Percentiles rank a stretch among this genome's conserved stretches.
Evolutionary conservation across 2,113 vertebrate genomes (phyloP).

Genomic region (Tenrec ecaudatus): DNA sequence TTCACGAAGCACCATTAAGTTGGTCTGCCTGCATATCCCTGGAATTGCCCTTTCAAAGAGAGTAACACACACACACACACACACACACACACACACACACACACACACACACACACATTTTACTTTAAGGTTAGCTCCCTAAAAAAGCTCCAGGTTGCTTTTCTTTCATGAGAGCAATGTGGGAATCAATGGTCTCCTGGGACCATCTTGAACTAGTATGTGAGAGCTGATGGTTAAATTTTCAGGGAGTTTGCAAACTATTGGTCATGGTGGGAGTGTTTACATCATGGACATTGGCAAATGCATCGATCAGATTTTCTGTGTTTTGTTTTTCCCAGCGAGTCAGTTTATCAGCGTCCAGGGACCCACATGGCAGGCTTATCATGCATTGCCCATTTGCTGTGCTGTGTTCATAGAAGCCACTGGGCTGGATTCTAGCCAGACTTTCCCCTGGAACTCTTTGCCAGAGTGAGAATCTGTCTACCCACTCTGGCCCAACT

Average conservation of each 20-base stretch:
- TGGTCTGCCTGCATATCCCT: not conserved
- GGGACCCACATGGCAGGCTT: not conserved
- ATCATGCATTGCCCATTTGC: not conserved
- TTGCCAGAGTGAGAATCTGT: not conserved
- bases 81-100: too few species aligned
- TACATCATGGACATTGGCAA: not conserved
- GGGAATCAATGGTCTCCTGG: not conserved
- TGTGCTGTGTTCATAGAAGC: not conserved
- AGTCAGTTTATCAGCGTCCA: not conserved
- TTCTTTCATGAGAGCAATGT: not conserved
- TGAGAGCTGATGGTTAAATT: not conserved
- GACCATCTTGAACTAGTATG: not conserved
- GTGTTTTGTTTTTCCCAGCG: not conserved
- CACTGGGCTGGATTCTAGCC: not conserved
- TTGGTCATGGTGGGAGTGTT: not conserved
- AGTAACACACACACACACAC: too few species aligned
- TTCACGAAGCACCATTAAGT: not conserved
- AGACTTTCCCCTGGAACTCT: not conserved
- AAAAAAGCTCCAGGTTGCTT: too few species aligned
- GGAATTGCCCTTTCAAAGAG: not conserved
- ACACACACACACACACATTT: too few species aligned
- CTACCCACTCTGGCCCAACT: not conserved
- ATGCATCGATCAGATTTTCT: not conserved
- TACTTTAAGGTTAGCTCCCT: not conserved
- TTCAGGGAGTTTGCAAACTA: not conserved